Conservation (phyloP, 2,888 invertebrate species). For the Melipona beecheii region DNA sequence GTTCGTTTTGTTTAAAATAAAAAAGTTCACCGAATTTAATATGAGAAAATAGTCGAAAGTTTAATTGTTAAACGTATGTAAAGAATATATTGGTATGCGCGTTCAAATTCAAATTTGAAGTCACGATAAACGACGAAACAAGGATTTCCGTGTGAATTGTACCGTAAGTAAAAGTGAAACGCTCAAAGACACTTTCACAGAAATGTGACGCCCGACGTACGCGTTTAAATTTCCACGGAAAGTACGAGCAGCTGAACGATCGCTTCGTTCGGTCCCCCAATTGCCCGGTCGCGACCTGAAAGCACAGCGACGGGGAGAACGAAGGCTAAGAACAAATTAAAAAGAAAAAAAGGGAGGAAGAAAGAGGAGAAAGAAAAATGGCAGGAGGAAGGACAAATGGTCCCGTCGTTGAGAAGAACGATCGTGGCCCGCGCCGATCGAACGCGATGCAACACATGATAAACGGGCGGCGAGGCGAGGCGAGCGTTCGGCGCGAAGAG, state of each 20-base stretch:
- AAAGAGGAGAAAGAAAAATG: not conserved
- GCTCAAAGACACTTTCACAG: too few relatives aligned
- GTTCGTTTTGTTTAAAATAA: too few relatives aligned
- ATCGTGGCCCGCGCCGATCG: conserved; percentile 19
- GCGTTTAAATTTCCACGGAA: not conserved
- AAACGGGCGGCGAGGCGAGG: conserved; percentile 3
- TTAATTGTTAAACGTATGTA: too few relatives aligned
- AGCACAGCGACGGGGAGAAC: not conserved
- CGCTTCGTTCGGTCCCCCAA: not conserved
- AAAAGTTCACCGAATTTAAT: too few relatives aligned
- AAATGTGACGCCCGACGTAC: too few relatives aligned
- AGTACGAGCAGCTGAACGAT: not conserved
- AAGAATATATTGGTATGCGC: too few relatives aligned
- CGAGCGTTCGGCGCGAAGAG: conserved; percentile 1
- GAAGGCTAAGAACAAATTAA: too few relatives aligned
- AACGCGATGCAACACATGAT: conserved; percentile 33
- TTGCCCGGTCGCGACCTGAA: not conserved
- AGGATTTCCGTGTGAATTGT: too few relatives aligned
- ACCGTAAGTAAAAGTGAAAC: too few relatives aligned
- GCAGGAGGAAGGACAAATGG: conserved; percentile 18
- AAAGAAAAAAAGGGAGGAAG: not conserved
- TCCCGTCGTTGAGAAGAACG: conserved; percentile 1
- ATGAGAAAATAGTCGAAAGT: too few relatives aligned
- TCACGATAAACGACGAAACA: too few relatives aligned
- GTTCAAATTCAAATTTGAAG: too few relatives aligned